Conservation (phyloP, 2,888 invertebrate species). For the Mamestra brassicae region DNA sequence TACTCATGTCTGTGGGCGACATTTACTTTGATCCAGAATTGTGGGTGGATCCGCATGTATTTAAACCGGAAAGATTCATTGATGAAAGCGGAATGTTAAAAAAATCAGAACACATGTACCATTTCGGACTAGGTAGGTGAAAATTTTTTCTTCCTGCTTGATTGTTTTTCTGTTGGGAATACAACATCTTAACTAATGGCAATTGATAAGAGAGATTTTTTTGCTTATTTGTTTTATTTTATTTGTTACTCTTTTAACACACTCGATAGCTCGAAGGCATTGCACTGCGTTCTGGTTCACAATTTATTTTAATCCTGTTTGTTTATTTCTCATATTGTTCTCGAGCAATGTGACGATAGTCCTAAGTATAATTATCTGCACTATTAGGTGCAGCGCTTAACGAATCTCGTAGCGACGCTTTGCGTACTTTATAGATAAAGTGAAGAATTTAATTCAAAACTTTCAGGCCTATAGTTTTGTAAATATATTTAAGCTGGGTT, state of each 20-base stretch:
- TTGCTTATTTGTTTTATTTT: not conserved
- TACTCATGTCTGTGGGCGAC: constrained; percentile 89
- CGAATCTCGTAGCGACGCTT: too few relatives aligned
- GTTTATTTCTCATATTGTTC: too few relatives aligned
- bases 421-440: too few relatives aligned
- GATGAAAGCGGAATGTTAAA: constrained; percentile 88
- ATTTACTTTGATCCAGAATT: constrained; percentile 88
- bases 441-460: too few relatives aligned
- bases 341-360: too few relatives aligned
- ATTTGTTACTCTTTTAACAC: not conserved
- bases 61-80: constrained; percentile 92
- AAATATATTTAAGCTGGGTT: not conserved
- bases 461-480: too few relatives aligned
- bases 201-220: not conserved
- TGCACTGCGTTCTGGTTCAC: too few relatives aligned
- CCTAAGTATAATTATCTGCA: too few relatives aligned
- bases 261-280: too few relatives aligned
- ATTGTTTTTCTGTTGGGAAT: not conserved
- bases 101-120: constrained; percentile 90
- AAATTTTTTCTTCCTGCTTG: not conserved
- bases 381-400: too few relatives aligned
- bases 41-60: constrained; percentile 91
- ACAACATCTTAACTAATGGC: not conserved
- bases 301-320: too few relatives aligned
- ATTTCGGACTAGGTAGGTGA: constrained; percentile 92